These are phyloP conservation scores for Phasia obesa DNA, from an alignment of 2,888 invertebrate genomes.

Conservation along the genomic window DNA sequence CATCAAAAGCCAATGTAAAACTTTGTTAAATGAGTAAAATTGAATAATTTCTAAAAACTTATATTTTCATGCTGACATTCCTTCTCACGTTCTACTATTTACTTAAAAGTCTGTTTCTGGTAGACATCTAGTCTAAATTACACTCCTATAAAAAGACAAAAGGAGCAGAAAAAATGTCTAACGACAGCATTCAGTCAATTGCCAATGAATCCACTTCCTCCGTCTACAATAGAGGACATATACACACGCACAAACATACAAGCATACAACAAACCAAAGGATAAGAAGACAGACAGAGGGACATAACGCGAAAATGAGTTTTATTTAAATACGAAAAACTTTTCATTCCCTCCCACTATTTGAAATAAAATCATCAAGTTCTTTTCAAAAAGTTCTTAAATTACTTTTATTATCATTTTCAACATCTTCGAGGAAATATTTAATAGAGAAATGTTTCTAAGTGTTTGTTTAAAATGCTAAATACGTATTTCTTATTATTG, in stretches of 20 bases:
- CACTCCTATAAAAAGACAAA: conserved; percentile 50
- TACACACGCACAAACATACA: not conserved
- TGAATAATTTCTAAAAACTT: conserved; percentile 48
- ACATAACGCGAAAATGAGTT: conserved; percentile 63
- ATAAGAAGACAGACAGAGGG: not conserved
- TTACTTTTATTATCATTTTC: conserved; percentile 74
- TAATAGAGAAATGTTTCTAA: conserved; percentile 58
- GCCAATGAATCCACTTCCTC: conserved; percentile 51
- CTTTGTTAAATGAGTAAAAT: conserved; percentile 11
- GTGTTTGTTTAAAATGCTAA: conserved; percentile 58
- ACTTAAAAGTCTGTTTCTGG: conserved; percentile 26
- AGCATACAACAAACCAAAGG: not conserved
- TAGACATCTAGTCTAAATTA: conserved; percentile 49
- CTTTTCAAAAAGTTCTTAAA: conserved; percentile 74
- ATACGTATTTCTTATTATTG: conserved; percentile 13
- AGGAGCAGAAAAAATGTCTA: conserved; percentile 47
- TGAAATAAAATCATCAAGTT: conserved; percentile 64
- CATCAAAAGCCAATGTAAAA: conserved; percentile 30
- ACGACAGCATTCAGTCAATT: conserved; percentile 59
- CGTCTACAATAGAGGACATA: not conserved
- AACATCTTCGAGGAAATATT: conserved; percentile 68
- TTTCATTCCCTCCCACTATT: conserved; percentile 43
- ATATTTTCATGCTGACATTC: conserved; percentile 10
- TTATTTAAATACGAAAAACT: conserved; percentile 57
- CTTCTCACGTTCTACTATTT: not conserved